Evolutionary conservation across 2,888 invertebrate genomes (phyloP).

Genomic region (Troglohyphantes excavatus): DNA sequence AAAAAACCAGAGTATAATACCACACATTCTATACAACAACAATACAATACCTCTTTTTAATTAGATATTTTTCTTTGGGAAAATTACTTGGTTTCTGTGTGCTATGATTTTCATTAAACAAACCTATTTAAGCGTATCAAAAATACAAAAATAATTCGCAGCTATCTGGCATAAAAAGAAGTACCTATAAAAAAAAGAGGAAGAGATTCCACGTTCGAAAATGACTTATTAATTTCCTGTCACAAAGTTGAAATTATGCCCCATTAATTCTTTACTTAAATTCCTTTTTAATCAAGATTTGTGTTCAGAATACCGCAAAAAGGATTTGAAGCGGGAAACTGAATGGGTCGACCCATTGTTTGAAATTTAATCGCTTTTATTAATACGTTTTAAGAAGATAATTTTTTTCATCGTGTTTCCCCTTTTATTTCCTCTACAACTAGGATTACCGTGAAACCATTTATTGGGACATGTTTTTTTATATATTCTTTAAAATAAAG

Average conservation of each 20-base stretch:
- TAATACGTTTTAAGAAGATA: not conserved
- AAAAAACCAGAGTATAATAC: too few species aligned
- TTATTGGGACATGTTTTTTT: conserved; percentile 16
- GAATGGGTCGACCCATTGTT: conserved; percentile 30
- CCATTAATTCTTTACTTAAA: conserved; percentile 47
- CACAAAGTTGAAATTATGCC: conserved; percentile 41
- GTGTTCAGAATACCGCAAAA: not conserved
- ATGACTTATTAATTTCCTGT: conserved; percentile 46
- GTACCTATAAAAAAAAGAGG: not conserved
- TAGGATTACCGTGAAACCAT: not conserved
- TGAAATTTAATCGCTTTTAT: conserved; percentile 45
- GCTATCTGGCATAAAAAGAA: not conserved
- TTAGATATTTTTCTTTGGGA: too few species aligned
- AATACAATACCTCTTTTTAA: too few species aligned
- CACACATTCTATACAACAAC: too few species aligned
- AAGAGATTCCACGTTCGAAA: not conserved
- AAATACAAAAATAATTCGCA: not conserved
- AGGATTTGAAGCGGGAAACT: not conserved
- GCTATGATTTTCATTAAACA: too few species aligned
- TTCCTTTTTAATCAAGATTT: conserved; percentile 34
- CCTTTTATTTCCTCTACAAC: not conserved
- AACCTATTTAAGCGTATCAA: too few species aligned
- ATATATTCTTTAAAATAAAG: not conserved
- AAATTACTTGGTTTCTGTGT: too few species aligned
- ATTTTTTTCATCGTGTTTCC: not conserved